These are phyloP conservation scores for Rhagologus leucostigma DNA, from an alignment of 2,113 vertebrate genomes.

Conservation along the genomic window DNA sequence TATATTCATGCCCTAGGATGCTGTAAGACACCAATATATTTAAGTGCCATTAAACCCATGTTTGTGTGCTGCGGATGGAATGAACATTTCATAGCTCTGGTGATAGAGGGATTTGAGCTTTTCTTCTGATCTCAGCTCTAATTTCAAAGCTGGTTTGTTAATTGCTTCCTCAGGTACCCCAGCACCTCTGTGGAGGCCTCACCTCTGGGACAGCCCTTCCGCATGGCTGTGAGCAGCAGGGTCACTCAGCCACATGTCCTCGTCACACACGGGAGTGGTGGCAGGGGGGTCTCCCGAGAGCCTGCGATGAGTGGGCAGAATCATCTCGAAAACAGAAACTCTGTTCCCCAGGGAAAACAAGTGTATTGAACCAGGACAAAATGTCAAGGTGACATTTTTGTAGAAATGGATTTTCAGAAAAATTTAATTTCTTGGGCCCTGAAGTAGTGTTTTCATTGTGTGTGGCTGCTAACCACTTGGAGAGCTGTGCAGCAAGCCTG, in stretches of 20 bases:
- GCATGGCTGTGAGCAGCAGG: background rate
- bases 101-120: background rate
- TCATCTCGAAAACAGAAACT: background rate
- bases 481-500: background rate
- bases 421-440: background rate
- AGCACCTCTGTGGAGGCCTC: background rate
- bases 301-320: accelerated
- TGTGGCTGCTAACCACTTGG: background rate
- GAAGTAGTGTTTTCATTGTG: background rate
- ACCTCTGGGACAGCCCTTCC: background rate
- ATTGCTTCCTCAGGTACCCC: background rate
- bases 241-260: background rate
- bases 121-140: background rate
- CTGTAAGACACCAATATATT: background rate
- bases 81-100: background rate
- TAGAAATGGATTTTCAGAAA: conserved; percentile 17
- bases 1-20: background rate
- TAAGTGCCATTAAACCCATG: background rate
- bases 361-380: background rate
- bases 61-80: background rate
- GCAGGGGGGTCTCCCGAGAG: accelerated
- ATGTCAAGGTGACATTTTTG: background rate
- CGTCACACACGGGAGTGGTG: accelerated
- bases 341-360: background rate
- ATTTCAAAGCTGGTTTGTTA: background rate